Percentiles rank a stretch among this genome's conserved stretches.
Evolutionary conservation across 2,888 invertebrate species (phyloP).

Genomic region (Amblyjoppa fuscipennis): DNA sequence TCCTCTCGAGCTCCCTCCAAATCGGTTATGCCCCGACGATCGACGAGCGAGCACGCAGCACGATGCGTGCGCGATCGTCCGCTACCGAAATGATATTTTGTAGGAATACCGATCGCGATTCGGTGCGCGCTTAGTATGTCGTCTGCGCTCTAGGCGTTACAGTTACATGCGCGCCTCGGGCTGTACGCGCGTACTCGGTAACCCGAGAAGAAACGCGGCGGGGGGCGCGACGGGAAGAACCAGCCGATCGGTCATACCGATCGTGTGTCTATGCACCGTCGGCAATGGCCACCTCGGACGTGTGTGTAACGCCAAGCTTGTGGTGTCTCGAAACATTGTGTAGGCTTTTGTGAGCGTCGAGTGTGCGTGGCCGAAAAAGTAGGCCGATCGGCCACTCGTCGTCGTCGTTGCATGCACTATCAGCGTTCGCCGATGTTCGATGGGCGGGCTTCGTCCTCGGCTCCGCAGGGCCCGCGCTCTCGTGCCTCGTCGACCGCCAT

Average conservation of each 20-base stretch:
- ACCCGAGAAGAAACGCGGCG: constrained; percentile 13
- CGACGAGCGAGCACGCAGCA: neutral
- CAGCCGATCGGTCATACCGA: constrained; percentile 35
- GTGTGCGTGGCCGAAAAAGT: constrained; percentile 56
- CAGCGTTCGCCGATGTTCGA: constrained; percentile 36
- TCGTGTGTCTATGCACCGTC: constrained; percentile 28
- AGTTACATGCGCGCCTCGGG: constrained; percentile 71
- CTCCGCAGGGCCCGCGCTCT: constrained; percentile 14
- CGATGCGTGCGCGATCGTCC: neutral
- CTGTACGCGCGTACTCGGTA: neutral
- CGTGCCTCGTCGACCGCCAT: constrained; percentile 34
- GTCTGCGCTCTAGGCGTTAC: constrained; percentile 71
- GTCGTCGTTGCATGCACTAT: constrained; percentile 31
- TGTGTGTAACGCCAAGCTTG: constrained; percentile 7
- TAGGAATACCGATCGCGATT: constrained; percentile 75
- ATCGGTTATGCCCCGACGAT: neutral
- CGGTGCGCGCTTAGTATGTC: constrained; percentile 79
- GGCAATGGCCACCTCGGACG: constrained; percentile 4
- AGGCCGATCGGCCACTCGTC: constrained; percentile 61
- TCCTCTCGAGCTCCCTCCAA: neutral
- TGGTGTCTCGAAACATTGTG: constrained; percentile 24
- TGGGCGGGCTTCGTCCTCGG: constrained; percentile 39
- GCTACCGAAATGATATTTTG: constrained; percentile 69
- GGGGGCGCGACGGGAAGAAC: constrained; percentile 11
- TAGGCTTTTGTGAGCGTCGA: constrained; percentile 49